Evolutionary conservation across 2,113 vertebrate genomes (phyloP).

Genomic region (Saccopteryx bilineata): DNA sequence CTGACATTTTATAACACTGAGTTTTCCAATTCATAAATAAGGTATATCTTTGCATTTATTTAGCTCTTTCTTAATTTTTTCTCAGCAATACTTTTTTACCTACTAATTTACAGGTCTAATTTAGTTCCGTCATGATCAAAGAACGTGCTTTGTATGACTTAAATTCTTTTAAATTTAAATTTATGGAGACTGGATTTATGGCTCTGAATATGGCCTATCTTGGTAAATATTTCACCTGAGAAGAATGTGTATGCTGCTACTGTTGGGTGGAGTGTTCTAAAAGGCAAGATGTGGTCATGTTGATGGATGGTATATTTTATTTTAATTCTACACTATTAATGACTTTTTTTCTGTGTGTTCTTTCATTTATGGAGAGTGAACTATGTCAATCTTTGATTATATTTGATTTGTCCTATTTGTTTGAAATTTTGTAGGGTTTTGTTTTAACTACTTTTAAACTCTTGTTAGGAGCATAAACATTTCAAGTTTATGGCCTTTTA

Average conservation of each 20-base stretch:
- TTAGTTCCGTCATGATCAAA: neutral
- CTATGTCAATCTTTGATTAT: neutral
- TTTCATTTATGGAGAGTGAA: neutral
- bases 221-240: neutral
- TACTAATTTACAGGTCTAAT: neutral
- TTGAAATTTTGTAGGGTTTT: neutral
- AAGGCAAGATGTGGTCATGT: neutral
- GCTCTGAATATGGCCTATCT: neutral
- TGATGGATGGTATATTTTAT: neutral
- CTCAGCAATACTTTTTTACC: neutral
- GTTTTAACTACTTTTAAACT: neutral
- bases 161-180: neutral
- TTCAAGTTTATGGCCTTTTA: neutral
- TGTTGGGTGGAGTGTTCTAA: neutral
- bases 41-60: neutral
- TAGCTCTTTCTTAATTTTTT: neutral
- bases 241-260: neutral
- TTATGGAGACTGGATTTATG: neutral
- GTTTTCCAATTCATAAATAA: neutral
- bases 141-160: neutral
- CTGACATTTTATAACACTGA: neutral
- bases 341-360: neutral
- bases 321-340: neutral
- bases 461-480: neutral
- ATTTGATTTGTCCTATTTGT: neutral